Evolutionary conservation across 2,113 vertebrate species (phyloP), one percentile per base, ranked within the genome.

Genomic region (Elgaria multicarinata): DNA sequence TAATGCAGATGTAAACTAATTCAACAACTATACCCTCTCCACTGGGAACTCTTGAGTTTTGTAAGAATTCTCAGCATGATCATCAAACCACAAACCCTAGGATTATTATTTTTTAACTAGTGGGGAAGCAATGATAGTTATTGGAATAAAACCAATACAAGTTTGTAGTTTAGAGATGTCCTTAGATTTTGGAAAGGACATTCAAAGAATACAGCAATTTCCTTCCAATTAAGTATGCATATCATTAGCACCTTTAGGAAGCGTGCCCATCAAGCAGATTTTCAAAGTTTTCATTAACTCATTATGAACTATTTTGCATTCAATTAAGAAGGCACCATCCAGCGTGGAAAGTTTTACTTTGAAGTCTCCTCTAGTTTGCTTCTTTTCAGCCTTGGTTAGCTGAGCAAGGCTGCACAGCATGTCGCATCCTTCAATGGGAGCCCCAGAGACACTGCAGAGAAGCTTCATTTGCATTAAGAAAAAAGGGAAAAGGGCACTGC

Each of bases 391-490:
- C 79, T 91, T 69, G 33, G 69, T 79, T 62, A 71, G 67, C 42
- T 84, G 69, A 1, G 1, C 64, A 76, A 16, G 39, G 20, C 14
- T 62, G 75, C 66, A 53, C 86, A 69, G 64, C 18, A 36, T 4
- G 28, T 76, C 46, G 2, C 42, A 76, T 83, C 76, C 86, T 75
- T 55, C 90, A 74, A 58, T 55, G 26, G 74, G 80, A 91, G n/a
- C 71, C 64, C 31, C 2, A 64, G 28, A 83, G 50, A 78, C 9
- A 67, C 55, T 76, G 55, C 31, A 2, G 33, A 58, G 20, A 74
- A 67, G 26, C 86, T 82, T 80, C n/a, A 87, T 72, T 93, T 91
- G 74, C 80, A 90, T 78, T 58, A 62, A 83, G 14, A 46, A 85
- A 89, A 87, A 86, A 36, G 86, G 67, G 75, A 83, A 69, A 8